A percentile compares a stretch with the other conserved stretches of the same genome.
Evolutionary conservation across 1,140 invertebrate species (phyloP).

Genomic region (Portunus trituberculatus): DNA sequence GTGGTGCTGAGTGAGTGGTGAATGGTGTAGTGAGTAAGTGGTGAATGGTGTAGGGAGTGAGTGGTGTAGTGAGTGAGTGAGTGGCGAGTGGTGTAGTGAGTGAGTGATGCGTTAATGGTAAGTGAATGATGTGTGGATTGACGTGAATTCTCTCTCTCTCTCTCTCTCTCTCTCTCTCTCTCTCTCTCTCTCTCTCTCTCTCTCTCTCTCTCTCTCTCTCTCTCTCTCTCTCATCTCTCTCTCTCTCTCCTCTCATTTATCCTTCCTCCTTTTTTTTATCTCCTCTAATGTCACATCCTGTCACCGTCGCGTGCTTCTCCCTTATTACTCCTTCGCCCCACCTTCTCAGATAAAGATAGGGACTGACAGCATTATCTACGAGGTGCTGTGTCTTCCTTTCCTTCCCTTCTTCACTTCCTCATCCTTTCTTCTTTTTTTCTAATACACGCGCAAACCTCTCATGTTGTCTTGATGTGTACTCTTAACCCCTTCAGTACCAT

Average conservation of each 20-base stretch:
- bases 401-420: background rate
- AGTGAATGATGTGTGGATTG: too few relatives aligned
- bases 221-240: background rate
- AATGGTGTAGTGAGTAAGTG: too few relatives aligned
- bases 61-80: too few relatives aligned
- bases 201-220: conserved; percentile 23
- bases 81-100: too few relatives aligned
- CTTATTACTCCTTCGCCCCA: background rate
- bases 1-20: too few relatives aligned
- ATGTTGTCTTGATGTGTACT: background rate
- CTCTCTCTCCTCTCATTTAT: background rate
- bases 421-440: background rate
- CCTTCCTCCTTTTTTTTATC: background rate
- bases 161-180: background rate
- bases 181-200: conserved; percentile 29
- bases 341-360: too few relatives aligned
- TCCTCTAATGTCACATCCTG: background rate
- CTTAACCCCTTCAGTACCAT: too few relatives aligned
- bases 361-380: too few relatives aligned
- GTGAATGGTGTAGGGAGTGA: too few relatives aligned
- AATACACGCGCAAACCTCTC: background rate
- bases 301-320: background rate
- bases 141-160: too few relatives aligned
- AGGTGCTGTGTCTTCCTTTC: too few relatives aligned
- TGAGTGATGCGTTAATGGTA: too few relatives aligned